Conservation (phyloP, 1,140 invertebrate genomes). For the Drosophila insularis region DNA sequence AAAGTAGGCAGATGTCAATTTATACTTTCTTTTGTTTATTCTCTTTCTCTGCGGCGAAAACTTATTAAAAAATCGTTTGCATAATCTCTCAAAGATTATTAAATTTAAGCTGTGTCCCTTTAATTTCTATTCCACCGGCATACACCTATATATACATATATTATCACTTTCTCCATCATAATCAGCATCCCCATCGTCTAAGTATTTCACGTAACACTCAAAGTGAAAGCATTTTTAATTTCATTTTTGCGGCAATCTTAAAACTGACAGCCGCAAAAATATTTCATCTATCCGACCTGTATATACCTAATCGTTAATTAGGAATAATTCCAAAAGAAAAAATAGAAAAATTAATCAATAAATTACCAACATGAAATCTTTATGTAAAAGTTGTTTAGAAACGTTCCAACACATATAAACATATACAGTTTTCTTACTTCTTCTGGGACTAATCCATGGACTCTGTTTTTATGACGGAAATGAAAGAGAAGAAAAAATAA, state of each 20-base stretch:
- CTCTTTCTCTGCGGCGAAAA: not conserved
- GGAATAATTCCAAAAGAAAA: not conserved
- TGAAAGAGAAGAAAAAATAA: not conserved
- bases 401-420: too few relatives aligned
- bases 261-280: not conserved
- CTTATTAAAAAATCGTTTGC: not conserved
- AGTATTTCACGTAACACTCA: constrained; percentile 3
- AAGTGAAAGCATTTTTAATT: constrained; percentile 75
- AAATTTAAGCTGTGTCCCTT: not conserved
- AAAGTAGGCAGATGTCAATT: too few relatives aligned
- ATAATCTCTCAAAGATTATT: not conserved
- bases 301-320: not conserved
- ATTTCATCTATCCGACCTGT: not conserved
- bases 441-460: too few relatives aligned
- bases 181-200: not conserved
- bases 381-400: too few relatives aligned
- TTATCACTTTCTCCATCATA: not conserved
- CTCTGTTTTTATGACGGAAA: too few relatives aligned
- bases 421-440: too few relatives aligned
- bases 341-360: too few relatives aligned
- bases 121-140: not conserved
- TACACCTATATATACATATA: not conserved
- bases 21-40: not conserved
- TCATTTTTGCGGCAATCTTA: constrained; percentile 37
- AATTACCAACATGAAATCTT: too few relatives aligned